Base-by-base conservation (phyloP, 2,113 vertebrate species). In the Halcyon senegalensis region DNA sequence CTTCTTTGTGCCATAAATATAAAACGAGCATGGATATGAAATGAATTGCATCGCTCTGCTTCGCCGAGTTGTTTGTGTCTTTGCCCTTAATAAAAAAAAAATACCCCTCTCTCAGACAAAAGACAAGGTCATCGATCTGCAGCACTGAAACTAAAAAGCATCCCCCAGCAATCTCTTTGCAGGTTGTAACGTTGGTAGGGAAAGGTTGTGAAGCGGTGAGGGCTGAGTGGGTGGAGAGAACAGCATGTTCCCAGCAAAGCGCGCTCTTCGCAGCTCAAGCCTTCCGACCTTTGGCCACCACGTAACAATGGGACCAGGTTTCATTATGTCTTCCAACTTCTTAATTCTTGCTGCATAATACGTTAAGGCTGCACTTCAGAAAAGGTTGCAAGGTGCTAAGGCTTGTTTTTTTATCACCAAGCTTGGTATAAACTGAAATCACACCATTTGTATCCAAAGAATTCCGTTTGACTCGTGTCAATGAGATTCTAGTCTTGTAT, bases 121-220 rank as follows among this genome's bases (percentile, higher is more conserved):
- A 81, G 63, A 91, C 90, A 94, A 90, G 89, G 84, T 80, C 78
- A 89, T 94, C 59, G 88, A 24, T 92, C 89, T 95, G 93, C 78
- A 84, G 44, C 79, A 84, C 85, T 96, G 87, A 90, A 87, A 55
- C 90, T 91, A 93, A 89, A 93, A 96, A 94, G 62, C 82, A 93
- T 88, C 93, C 76, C 62, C 77, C 51, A 89, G 90, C 84, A 93
- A 87, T 73, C 60, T 77, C 94, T 96, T 89, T 74, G 35, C 85
- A 94, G 89, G 86, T 90, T 95, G 60, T 74, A 86, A 74, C 62
- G 56, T 94, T 96, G 78, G 59, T 53, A 89, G 92, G 86, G 89
- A 96, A 93, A 87, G 60, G 70, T 93, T 96, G 51, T 81, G 89
- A 92, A 69, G 35, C 1, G 18, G 55, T 93, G 84, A 51, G 81